phyloP scores from a whole-genome alignment of 1,140 invertebrate species.

The Brachionus paranguensis region DNA sequence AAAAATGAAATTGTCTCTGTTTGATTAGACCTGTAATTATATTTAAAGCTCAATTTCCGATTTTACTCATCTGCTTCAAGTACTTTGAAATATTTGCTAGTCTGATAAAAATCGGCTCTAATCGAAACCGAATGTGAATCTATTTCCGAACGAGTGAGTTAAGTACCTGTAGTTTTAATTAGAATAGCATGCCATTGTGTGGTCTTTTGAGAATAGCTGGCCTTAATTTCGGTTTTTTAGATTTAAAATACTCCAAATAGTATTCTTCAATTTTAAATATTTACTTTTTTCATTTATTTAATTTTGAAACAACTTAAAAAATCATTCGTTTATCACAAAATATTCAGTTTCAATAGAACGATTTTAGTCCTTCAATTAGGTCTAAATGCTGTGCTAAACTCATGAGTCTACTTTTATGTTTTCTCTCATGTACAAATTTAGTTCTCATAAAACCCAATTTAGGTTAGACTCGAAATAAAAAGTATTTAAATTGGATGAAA shows the following conservation, averaged over 20 bases:
- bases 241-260: neutral
- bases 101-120: neutral
- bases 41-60: neutral
- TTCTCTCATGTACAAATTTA: neutral
- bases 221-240: neutral
- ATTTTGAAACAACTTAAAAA: neutral
- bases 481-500: neutral
- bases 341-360: neutral
- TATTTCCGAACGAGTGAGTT: neutral
- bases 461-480: neutral
- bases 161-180: slow-evolving; percentile 30
- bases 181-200: neutral
- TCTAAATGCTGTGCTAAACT: neutral
- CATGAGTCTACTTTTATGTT: neutral
- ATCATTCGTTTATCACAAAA: neutral
- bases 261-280: neutral
- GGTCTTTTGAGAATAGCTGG: neutral
- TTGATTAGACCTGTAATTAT: neutral
- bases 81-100: neutral
- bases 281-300: neutral
- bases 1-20: neutral
- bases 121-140: neutral
- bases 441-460: neutral
- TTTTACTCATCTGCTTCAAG: neutral
- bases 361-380: neutral